Evolutionary conservation across 2,888 invertebrate species (phyloP), one percentile per base, ranked within the genome.

Genomic region (Euproctis similis): DNA sequence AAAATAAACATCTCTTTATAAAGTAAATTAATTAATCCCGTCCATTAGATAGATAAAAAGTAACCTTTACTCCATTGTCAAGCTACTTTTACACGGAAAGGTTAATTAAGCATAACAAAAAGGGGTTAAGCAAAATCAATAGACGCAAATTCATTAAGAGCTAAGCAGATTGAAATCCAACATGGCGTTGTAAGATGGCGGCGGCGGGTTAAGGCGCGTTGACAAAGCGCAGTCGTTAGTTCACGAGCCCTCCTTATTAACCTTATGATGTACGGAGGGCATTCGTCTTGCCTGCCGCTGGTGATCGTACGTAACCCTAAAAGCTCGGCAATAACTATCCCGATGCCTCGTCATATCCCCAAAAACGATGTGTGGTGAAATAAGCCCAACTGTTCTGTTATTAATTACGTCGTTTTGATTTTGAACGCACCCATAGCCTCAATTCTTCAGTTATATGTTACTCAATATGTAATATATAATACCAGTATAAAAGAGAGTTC

Each of bases 181-280:
- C 64, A 81, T 81, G 81, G 81, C 78, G 34, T 62, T 46, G 47
- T 74, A 80, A 80, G 76, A 78, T 76, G 81, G 80, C 77, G 75
- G 36, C 55, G 56, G 64, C 56, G 67, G 66, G 70, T 70, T 80
- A 74, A 81, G 75, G 74, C 82, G 72, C 74, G 77, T 73, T 85
- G 85, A 85, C 85, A 85, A 85, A 85, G 85, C 78, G 81, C 34
- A 60, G 65, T 81, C 85, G 85, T 85, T 85, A 85, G 84, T 81
- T 76, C 64, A 59, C 67, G 70, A 82, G 82, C 81, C 82, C 82
- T 80, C 84, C n/a, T 85, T 85, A 85, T 85, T 85, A 85, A 85
- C 85, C 81, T 85, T 85, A 85, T 85, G 85, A 85, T 78, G 82
- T 78, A 85, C 76, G 80, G 64, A 60, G 66, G 69, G 65, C 74